Evolutionary conservation across 2,888 invertebrate species (phyloP).

Genomic region (Euproctis similis): DNA sequence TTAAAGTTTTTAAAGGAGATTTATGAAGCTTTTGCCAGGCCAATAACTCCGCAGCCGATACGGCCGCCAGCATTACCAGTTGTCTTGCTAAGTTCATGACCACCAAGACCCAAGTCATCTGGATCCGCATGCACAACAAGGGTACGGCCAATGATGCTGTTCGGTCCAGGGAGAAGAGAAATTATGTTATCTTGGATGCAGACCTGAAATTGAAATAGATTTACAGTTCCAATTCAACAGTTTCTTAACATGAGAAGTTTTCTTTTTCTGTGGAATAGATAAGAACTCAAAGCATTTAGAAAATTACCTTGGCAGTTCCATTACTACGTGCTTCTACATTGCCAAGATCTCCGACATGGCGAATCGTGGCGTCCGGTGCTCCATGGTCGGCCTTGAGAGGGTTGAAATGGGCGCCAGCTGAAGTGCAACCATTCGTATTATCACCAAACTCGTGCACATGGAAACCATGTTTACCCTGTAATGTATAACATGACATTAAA

Average conservation of each 20-base stretch:
- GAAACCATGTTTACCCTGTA: conserved; percentile 84
- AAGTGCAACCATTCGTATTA: conserved; percentile 96
- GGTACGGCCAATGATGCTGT: conserved; percentile 89
- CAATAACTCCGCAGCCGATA: conserved; percentile 92
- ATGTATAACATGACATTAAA: conserved; percentile 1
- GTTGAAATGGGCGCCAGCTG: conserved; percentile 96
- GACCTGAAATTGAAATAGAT: conserved; percentile 35
- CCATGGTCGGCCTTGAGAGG: conserved; percentile 89
- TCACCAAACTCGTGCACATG: conserved; percentile 98
- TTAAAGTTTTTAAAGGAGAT: not conserved
- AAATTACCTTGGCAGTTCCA: conserved; percentile 72
- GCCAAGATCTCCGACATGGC: conserved; percentile 95
- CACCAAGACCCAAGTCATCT: conserved; percentile 95
- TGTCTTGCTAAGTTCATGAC: conserved; percentile 92
- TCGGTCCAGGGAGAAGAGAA: conserved; percentile 71
- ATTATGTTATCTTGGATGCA: conserved; percentile 56
- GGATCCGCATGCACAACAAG: conserved; percentile 93
- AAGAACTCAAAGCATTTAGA: not conserved
- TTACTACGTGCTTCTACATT: conserved; percentile 82
- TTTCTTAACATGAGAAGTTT: not conserved
- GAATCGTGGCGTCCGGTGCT: conserved; percentile 80
- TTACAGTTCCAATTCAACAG: not conserved
- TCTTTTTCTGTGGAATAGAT: not conserved
- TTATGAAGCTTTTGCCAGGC: conserved; percentile 64
- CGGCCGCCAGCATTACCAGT: conserved; percentile 97